phyloP scores from a whole-genome alignment of 2,797 vertebrate genomes.

The Myripristis murdjan region DNA sequence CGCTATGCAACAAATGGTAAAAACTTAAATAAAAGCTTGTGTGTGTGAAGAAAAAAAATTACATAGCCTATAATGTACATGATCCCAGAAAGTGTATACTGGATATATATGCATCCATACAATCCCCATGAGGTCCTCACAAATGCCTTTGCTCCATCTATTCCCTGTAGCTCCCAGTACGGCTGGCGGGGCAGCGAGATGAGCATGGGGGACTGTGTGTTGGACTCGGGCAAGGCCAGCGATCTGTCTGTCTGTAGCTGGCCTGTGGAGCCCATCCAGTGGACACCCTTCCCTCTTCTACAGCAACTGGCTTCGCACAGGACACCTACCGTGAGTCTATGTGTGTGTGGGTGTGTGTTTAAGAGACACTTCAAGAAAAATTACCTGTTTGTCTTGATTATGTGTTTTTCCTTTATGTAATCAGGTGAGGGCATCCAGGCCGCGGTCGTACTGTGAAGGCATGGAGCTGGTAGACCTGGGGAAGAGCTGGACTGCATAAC shows the following conservation, averaged over 20 bases:
- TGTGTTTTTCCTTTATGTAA: slow-evolving; percentile 28
- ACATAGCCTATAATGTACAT: too few species aligned
- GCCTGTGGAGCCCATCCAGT: slow-evolving; percentile 91
- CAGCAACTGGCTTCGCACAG: slow-evolving; percentile 86
- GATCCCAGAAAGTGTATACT: too few species aligned
- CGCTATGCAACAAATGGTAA: too few species aligned
- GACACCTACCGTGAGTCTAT: slow-evolving; percentile 66
- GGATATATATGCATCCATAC: too few species aligned
- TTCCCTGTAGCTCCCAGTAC: slow-evolving; percentile 84
- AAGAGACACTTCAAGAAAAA: too few species aligned
- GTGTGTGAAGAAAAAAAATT: too few species aligned
- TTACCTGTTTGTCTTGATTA: not conserved
- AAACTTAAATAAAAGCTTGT: too few species aligned
- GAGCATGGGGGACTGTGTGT: slow-evolving; percentile 89
- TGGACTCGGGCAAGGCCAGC: slow-evolving; percentile 93
- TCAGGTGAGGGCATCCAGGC: slow-evolving; percentile 85
- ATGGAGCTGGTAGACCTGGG: slow-evolving; percentile 91
- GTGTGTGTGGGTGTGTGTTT: not conserved
- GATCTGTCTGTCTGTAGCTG: slow-evolving; percentile 93
- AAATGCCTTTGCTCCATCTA: not conserved
- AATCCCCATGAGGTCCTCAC: too few species aligned
- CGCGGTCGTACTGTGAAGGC: slow-evolving; percentile 89
- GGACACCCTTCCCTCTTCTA: slow-evolving; percentile 91
- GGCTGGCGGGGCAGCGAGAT: slow-evolving; percentile 88
- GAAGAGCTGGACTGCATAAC: slow-evolving; percentile 92